Evolutionary conservation across 2,113 vertebrate genomes (phyloP).

Genomic region (Turnix velox): DNA sequence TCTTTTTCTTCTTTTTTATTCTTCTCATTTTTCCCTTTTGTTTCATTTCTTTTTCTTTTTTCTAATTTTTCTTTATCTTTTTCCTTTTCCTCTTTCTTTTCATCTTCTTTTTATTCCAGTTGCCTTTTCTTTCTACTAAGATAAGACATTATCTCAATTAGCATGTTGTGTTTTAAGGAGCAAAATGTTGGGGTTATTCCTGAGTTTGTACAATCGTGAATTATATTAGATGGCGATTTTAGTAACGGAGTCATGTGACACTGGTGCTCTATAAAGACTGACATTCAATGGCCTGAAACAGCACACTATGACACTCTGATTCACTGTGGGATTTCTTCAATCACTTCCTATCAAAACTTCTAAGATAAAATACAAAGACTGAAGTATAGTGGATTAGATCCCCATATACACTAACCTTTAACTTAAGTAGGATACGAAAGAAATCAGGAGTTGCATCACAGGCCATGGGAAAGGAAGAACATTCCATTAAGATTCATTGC

Average conservation of each 20-base stretch:
- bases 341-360: not conserved
- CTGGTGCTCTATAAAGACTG: not conserved
- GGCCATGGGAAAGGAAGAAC: not conserved
- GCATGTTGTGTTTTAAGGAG: not conserved
- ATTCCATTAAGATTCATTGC: not conserved
- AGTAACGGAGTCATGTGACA: rapidly evolving
- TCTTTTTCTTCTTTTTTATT: too few relatives aligned
- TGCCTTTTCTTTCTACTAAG: not conserved
- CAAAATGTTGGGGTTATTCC: not conserved
- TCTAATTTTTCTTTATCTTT: too few relatives aligned
- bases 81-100: not conserved
- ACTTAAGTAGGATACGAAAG: not conserved
- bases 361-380: not conserved
- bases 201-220: not conserved
- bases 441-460: not conserved
- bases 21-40: too few relatives aligned
- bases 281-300: not conserved
- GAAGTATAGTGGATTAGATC: not conserved
- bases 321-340: not conserved
- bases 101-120: not conserved
- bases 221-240: not conserved
- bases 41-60: too few relatives aligned
- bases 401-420: not conserved
- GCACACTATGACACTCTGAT: not conserved
- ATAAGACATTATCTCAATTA: not conserved